These are phyloP conservation scores for Sphenodon punctatus DNA, from an alignment of 2,797 vertebrate species.

Conservation along the genomic window DNA sequence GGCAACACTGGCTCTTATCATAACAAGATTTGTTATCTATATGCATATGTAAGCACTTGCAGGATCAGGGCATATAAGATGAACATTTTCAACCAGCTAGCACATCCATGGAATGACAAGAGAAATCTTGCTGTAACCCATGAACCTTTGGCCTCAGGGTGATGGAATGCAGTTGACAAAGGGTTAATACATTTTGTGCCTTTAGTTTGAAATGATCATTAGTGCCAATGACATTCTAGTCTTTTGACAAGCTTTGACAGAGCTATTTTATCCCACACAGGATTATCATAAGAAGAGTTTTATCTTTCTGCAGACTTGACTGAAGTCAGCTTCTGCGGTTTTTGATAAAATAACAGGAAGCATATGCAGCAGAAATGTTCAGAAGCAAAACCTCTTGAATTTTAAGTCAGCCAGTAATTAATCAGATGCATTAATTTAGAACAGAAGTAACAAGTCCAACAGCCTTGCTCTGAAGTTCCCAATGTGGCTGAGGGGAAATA, in stretches of 20 bases:
- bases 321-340: neutral
- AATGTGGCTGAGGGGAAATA: neutral
- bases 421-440: neutral
- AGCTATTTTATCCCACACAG: accelerated
- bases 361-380: neutral
- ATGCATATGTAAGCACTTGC: no score
- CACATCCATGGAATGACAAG: no score
- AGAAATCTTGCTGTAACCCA: neutral
- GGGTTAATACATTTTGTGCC: neutral
- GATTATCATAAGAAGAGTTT: accelerated
- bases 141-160: neutral
- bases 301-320: accelerated
- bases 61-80: no score
- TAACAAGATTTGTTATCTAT: no score
- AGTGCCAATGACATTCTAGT: neutral
- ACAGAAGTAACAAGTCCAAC: neutral
- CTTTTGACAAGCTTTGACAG: accelerated
- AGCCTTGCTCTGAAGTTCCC: neutral
- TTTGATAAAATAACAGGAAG: neutral
- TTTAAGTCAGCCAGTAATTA: neutral
- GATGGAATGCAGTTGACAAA: neutral
- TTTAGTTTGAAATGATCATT: neutral
- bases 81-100: no score
- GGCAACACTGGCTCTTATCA: no score
- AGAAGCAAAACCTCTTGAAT: neutral